These are phyloP conservation scores for Oeneis ivallda DNA, from an alignment of 2,888 invertebrate species.

Conservation along the genomic window DNA sequence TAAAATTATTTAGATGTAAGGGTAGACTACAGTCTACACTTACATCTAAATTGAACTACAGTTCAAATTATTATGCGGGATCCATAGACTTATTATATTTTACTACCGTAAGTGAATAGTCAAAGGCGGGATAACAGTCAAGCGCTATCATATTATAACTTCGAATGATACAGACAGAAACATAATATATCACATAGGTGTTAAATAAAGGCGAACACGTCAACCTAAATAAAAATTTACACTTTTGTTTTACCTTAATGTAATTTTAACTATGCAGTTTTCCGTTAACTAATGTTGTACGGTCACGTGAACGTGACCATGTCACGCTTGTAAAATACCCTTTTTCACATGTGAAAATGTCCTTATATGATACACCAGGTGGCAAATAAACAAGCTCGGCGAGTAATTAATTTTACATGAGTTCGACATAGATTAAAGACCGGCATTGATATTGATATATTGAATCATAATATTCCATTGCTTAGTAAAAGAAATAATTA, in stretches of 20 bases:
- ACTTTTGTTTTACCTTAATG: not conserved
- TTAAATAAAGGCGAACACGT: not conserved
- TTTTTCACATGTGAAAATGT: not conserved
- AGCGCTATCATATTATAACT: not conserved
- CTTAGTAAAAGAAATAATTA: too few relatives aligned
- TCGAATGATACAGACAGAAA: not conserved
- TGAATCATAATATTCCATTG: too few relatives aligned
- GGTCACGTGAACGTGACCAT: not conserved
- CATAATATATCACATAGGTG: not conserved
- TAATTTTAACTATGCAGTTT: slow-evolving; percentile 5
- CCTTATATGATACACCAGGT: not conserved
- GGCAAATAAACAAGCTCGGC: too few relatives aligned
- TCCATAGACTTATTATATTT: too few relatives aligned
- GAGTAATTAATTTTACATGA: too few relatives aligned
- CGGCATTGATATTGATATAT: too few relatives aligned
- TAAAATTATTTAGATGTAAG: too few relatives aligned
- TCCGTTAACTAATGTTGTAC: not conserved
- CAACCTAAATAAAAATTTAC: slow-evolving; percentile 4
- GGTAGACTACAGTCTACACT: too few relatives aligned
- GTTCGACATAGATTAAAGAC: too few relatives aligned
- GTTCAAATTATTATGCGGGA: too few relatives aligned
- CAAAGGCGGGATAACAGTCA: not conserved
- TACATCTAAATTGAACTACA: too few relatives aligned
- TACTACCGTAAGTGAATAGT: not conserved
- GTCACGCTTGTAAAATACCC: not conserved